These are phyloP conservation scores for Microtus montanus DNA, from an alignment of 2,113 vertebrate genomes.

Conservation along the genomic window DNA sequence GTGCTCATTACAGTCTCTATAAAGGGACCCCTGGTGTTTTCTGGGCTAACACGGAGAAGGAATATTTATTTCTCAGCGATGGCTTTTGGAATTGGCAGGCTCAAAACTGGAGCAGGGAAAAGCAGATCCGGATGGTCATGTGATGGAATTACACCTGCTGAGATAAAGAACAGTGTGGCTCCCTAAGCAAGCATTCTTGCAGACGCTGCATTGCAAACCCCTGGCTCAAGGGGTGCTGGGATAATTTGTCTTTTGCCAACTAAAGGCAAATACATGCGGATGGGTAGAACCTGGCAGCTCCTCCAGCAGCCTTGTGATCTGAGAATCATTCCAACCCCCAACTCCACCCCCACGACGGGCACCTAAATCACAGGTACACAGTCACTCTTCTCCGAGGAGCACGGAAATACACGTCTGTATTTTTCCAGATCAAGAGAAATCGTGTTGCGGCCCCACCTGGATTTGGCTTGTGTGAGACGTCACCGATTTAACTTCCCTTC, in stretches of 20 bases:
- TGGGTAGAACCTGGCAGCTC: constrained; percentile 23
- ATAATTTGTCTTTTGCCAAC: constrained; percentile 71
- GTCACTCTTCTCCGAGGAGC: background rate
- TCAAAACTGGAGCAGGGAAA: constrained; percentile 49
- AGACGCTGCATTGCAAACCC: constrained; percentile 62
- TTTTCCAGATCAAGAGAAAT: constrained; percentile 38
- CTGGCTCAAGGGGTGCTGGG: constrained; percentile 33
- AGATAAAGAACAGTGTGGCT: constrained; percentile 63
- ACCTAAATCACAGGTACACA: constrained; percentile 21
- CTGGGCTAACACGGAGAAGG: constrained; percentile 58
- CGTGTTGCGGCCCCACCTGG: background rate
- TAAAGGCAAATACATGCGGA: constrained; percentile 57
- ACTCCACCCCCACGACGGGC: background rate
- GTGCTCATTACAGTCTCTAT: constrained; percentile 32
- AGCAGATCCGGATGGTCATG: constrained; percentile 67
- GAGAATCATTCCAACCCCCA: background rate
- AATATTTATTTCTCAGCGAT: constrained; percentile 63
- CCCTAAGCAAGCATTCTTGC: constrained; percentile 65
- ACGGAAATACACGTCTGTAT: constrained; percentile 16
- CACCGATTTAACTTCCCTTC: background rate
- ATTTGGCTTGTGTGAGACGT: background rate
- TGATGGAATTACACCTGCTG: constrained; percentile 74
- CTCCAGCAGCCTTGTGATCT: constrained; percentile 53
- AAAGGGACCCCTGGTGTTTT: constrained; percentile 43
- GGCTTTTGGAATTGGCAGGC: constrained; percentile 66